Evolutionary conservation across 2,797 vertebrate species (phyloP).

Genomic region (Synanceia verrucosa): DNA sequence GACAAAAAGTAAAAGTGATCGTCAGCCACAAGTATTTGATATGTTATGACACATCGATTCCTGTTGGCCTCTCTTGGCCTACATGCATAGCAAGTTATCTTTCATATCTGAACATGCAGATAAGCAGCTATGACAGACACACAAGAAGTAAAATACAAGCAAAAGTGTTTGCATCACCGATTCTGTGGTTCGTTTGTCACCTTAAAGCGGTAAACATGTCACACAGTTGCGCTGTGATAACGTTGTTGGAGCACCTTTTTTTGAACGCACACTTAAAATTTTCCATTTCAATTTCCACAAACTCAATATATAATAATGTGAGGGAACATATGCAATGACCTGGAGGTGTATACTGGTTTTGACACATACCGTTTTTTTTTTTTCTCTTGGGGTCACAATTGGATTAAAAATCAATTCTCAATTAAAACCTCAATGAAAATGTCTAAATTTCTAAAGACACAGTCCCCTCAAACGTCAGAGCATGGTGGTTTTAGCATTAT

Average conservation of each 20-base stretch:
- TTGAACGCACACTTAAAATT: too few species aligned
- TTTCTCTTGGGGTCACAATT: too few species aligned
- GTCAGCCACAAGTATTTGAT: constrained; percentile 67
- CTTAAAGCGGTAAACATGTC: neutral
- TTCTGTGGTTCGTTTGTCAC: constrained; percentile 20
- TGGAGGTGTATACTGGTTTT: too few species aligned
- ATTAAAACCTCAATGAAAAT: neutral
- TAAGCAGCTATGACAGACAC: constrained; percentile 16
- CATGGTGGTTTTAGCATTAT: too few species aligned
- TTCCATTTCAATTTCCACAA: too few species aligned
- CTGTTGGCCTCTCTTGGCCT: constrained; percentile 64
- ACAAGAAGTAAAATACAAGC: neutral
- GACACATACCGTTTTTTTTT: too few species aligned
- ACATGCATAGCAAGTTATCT: constrained; percentile 66
- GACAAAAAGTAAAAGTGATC: constrained; percentile 77
- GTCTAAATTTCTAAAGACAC: neutral
- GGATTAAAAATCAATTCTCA: neutral
- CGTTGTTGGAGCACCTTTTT: neutral
- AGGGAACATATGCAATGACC: too few species aligned
- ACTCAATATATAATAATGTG: too few species aligned
- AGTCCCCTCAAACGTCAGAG: too few species aligned
- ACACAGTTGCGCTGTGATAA: constrained; percentile 15
- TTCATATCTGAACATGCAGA: constrained; percentile 41
- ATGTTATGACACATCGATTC: constrained; percentile 79
- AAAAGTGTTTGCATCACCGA: neutral